Conservation (phyloP, 2,113 vertebrate genomes). For the Bambusicola thoracicus region DNA sequence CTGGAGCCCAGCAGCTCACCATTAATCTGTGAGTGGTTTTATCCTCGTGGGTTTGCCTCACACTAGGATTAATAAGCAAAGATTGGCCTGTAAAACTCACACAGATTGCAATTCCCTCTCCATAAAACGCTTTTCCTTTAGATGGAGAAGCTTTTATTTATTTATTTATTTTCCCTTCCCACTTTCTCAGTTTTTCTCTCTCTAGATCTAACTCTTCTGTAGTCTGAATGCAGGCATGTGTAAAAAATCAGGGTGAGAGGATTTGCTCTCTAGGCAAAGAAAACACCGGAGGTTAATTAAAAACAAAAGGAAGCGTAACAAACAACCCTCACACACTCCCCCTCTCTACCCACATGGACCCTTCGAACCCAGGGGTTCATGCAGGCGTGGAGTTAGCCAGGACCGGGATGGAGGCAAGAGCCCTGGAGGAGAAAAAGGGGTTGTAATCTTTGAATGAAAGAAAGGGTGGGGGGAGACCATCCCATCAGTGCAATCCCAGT, state of each 20-base stretch:
- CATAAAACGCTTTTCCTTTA: neutral
- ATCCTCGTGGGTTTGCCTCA: neutral
- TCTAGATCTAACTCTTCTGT: neutral
- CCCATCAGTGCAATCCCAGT: conserved; percentile 14
- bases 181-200: neutral
- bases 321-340: neutral
- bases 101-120: neutral
- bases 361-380: neutral
- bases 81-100: neutral
- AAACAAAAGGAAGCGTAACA: conserved; percentile 59
- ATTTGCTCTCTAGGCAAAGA: conserved; percentile 48
- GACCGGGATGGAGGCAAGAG: neutral
- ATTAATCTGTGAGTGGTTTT: neutral
- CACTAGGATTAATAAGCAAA: conserved; percentile 1
- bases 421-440: conserved; percentile 7
- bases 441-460: neutral
- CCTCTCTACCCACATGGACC: neutral
- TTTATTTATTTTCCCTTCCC: neutral
- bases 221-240: conserved; percentile 23
- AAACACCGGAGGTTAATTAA: conserved; percentile 72
- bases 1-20: neutral
- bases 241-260: conserved; percentile 22
- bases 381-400: neutral
- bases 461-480: neutral
- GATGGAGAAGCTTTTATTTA: neutral